Conservation (phyloP, 2,113 vertebrate species). For the Meleagris gallopavo region DNA sequence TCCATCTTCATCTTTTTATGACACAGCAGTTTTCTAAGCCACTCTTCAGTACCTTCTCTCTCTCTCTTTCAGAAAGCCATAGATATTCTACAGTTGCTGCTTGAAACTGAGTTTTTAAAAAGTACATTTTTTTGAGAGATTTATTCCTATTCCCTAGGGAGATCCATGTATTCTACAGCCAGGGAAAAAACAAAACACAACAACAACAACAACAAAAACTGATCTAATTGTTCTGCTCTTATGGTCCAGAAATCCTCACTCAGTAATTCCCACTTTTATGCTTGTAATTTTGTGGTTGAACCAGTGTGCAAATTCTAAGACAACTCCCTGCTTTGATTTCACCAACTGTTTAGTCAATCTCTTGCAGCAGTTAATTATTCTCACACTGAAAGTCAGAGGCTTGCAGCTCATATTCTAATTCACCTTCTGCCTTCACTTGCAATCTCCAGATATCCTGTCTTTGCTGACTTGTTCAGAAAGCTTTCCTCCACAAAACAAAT, state of each 20-base stretch:
- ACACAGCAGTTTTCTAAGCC: neutral
- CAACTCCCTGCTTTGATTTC: slow-evolving; percentile 52
- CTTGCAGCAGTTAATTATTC: slow-evolving; percentile 32
- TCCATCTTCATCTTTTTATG: neutral
- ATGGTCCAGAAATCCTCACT: slow-evolving; percentile 28
- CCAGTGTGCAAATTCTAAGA: slow-evolving; percentile 53
- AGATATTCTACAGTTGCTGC: neutral
- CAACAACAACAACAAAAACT: neutral
- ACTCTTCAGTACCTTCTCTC: neutral
- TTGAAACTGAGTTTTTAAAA: neutral
- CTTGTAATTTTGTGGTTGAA: slow-evolving; percentile 64
- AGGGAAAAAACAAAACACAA: neutral
- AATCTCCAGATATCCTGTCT: neutral
- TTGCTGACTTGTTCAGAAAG: slow-evolving; percentile 22
- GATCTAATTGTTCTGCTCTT: slow-evolving; percentile 33
- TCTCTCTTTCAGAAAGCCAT: neutral
- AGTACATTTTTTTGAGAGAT: neutral
- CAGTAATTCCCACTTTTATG: slow-evolving; percentile 58
- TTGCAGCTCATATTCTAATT: slow-evolving; percentile 33
- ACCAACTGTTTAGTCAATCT: slow-evolving; percentile 39
- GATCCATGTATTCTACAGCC: neutral
- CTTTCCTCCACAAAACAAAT: neutral
- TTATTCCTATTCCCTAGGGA: slow-evolving; percentile 9
- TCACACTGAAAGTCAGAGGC: slow-evolving; percentile 25
- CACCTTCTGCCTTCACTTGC: slow-evolving; percentile 32